phyloP scores from a whole-genome alignment of 1,140 invertebrate species.

The Mesaphorura yosii region DNA sequence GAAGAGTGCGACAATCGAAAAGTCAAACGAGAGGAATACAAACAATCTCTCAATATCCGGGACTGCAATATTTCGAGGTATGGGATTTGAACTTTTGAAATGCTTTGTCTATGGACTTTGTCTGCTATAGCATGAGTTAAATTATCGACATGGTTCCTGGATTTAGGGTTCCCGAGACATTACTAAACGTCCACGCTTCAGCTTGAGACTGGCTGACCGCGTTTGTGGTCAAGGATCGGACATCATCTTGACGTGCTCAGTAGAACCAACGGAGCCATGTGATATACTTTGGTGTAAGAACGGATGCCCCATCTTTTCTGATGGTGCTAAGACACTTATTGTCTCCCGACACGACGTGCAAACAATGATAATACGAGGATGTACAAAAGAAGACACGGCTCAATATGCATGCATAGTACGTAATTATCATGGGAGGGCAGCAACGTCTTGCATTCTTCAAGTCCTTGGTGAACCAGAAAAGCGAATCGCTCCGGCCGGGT shows the following conservation, averaged over 20 bases:
- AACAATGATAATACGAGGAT: conserved; percentile 55
- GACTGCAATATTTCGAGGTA: too few species aligned
- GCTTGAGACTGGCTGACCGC: conserved; percentile 62
- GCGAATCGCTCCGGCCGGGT: conserved; percentile 50
- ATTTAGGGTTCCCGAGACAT: background rate
- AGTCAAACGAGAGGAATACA: too few species aligned
- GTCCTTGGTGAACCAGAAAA: conserved; percentile 52
- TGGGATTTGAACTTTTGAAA: too few species aligned
- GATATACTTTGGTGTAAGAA: conserved; percentile 73
- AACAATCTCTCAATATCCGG: too few species aligned
- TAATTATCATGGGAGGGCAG: conserved; percentile 51
- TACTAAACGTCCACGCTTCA: conserved; percentile 54
- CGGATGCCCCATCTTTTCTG: conserved; percentile 40
- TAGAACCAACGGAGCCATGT: conserved; percentile 68
- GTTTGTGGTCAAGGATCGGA: conserved; percentile 55
- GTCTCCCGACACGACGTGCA: conserved; percentile 54
- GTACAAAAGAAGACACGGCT: conserved; percentile 34
- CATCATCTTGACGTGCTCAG: conserved; percentile 65
- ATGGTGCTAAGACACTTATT: conserved; percentile 41
- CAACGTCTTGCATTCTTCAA: conserved; percentile 54
- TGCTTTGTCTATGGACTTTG: too few species aligned
- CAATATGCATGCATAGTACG: conserved; percentile 37
- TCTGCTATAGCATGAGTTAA: too few species aligned
- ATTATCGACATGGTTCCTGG: too few species aligned
- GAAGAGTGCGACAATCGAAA: too few species aligned